Evolutionary conservation across 1,140 invertebrate genomes (phyloP).

Genomic region (Meloidogyne floridensis): DNA sequence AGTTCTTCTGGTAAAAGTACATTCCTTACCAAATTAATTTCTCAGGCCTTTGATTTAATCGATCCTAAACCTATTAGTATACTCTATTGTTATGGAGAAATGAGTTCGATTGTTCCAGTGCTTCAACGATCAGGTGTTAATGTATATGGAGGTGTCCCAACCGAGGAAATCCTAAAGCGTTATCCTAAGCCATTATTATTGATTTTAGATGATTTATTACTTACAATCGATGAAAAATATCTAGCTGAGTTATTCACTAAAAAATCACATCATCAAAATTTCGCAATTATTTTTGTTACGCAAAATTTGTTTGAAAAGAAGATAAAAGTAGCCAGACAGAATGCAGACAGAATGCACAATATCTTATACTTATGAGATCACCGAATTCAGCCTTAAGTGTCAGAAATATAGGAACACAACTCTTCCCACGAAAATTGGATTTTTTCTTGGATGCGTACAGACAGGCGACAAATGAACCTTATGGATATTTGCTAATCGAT

Average conservation of each 20-base stretch:
- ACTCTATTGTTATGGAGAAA: conserved; percentile 12
- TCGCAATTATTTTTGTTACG: conserved; percentile 10
- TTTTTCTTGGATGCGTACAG: no score
- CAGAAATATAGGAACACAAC: no score
- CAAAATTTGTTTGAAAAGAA: conserved; percentile 27
- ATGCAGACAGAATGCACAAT: conserved; percentile 12
- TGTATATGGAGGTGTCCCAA: conserved; percentile 13
- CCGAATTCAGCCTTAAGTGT: no score
- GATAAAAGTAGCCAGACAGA: conserved; percentile 13
- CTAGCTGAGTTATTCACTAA: conserved; percentile 27
- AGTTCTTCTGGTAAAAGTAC: background rate
- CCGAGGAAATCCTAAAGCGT: conserved; percentile 9
- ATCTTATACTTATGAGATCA: no score
- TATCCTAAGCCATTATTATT: conserved; percentile 1
- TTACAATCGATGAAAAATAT: conserved; percentile 27
- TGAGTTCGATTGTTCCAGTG: background rate
- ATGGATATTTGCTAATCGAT: no score
- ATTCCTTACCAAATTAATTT: no score
- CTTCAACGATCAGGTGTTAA: conserved; percentile 9
- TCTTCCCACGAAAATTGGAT: no score
- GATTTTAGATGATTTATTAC: conserved; percentile 30
- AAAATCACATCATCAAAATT: conserved; percentile 30
- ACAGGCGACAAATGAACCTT: no score
- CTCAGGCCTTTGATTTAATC: background rate
- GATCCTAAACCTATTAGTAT: background rate